phyloP scores from a whole-genome alignment of 1,140 invertebrate species.

The Eupeodes corollae region DNA sequence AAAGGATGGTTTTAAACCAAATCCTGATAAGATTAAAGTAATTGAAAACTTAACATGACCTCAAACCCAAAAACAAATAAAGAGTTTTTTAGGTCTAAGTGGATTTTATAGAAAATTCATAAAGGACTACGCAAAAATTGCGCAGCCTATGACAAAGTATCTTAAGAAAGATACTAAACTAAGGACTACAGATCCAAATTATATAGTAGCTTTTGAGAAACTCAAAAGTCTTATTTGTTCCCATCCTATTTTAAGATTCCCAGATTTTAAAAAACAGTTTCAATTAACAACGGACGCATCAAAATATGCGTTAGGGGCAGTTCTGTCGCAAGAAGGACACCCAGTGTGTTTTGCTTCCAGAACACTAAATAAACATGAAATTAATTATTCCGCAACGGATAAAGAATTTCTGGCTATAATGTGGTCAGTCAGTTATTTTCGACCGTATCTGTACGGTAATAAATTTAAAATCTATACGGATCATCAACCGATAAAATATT shows the following conservation, averaged over 20 bases:
- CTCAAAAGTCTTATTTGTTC: conserved; percentile 27
- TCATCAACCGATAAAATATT: conserved; percentile 41
- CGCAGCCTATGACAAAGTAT: background rate
- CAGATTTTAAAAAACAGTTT: conserved; percentile 13
- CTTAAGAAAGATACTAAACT: conserved; percentile 9
- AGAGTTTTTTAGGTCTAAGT: conserved; percentile 13
- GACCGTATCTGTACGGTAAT: conserved; percentile 33
- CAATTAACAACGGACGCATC: conserved; percentile 18
- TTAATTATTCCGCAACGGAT: conserved; percentile 38
- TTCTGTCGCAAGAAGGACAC: conserved; percentile 13
- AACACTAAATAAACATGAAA: conserved; percentile 35
- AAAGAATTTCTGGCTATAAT: conserved; percentile 41
- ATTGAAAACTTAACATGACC: conserved; percentile 9
- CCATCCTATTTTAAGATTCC: conserved; percentile 13
- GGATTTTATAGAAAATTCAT: conserved; percentile 26
- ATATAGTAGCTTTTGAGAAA: conserved; percentile 37
- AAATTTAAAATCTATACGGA: conserved; percentile 38
- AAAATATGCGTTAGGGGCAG: conserved; percentile 18
- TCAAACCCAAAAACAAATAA: conserved; percentile 14
- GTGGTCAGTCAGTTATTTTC: conserved; percentile 38
- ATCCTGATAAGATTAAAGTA: conserved; percentile 15
- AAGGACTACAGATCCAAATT: conserved; percentile 22
- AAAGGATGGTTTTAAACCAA: conserved; percentile 21
- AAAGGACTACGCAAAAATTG: conserved; percentile 12
- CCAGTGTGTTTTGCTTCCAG: conserved; percentile 35